These are phyloP conservation scores for Hipposideros larvatus DNA, from an alignment of 2,797 vertebrate species.

Conservation along the genomic window DNA sequence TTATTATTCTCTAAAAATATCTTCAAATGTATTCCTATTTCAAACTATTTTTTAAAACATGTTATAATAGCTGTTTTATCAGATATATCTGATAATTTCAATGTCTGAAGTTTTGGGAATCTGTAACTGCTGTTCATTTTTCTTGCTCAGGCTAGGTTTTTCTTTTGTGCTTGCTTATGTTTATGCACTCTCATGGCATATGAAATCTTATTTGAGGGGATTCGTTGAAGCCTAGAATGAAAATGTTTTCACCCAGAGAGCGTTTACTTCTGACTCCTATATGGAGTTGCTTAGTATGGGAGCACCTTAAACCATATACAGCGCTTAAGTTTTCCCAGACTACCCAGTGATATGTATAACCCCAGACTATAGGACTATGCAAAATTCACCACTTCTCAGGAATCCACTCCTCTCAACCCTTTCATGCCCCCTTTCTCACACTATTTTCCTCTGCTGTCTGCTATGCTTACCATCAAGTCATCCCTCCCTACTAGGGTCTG, in stretches of 20 bases:
- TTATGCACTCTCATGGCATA: not conserved
- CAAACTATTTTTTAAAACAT: not conserved
- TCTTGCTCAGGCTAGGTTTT: not conserved
- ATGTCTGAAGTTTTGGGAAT: slow-evolving; percentile 3
- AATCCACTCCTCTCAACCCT: not conserved
- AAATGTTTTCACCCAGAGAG: not conserved
- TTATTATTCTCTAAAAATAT: not conserved
- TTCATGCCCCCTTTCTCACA: not conserved
- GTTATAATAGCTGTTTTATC: not conserved
- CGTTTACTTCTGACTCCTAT: slow-evolving; percentile 29
- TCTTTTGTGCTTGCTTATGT: not conserved
- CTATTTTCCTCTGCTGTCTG: not conserved
- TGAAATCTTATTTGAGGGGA: slow-evolving; percentile 51
- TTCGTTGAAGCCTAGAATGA: slow-evolving; percentile 32
- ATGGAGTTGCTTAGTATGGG: not conserved
- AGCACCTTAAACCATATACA: not conserved
- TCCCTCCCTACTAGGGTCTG: not conserved
- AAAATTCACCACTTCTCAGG: not conserved
- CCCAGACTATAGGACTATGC: not conserved
- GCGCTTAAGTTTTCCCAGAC: not conserved
- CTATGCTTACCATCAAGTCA: not conserved
- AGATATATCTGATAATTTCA: not conserved
- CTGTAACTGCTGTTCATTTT: not conserved
- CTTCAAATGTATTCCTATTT: not conserved
- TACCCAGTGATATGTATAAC: not conserved